Evolutionary conservation across 2,888 invertebrate genomes (phyloP).

Genomic region (Polymixis flavicincta): DNA sequence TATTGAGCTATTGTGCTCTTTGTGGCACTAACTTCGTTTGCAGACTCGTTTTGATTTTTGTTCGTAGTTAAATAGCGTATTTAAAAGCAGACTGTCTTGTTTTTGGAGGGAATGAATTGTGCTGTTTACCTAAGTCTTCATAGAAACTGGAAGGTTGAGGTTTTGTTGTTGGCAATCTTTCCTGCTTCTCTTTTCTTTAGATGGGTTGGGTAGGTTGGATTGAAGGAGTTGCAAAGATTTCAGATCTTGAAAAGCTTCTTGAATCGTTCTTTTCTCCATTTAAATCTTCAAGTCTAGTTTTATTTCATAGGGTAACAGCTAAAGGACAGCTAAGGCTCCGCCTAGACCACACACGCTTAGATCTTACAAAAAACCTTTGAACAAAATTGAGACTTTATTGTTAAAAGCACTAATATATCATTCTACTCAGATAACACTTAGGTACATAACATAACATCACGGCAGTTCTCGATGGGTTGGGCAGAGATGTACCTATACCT

Average conservation of each 20-base stretch:
- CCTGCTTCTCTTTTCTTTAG: neutral
- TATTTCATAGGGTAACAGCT: neutral
- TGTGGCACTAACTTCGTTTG: constrained; percentile 51
- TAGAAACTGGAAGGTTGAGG: neutral
- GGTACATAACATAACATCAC: neutral
- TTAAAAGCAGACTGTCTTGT: neutral
- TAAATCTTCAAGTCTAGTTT: neutral
- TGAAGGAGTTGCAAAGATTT: neutral
- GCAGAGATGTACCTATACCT: neutral
- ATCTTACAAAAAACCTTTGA: neutral
- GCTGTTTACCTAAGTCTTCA: neutral
- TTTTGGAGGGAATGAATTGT: neutral
- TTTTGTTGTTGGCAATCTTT: too few species aligned
- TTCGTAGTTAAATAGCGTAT: neutral
- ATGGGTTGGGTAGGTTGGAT: neutral
- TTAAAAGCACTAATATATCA: neutral
- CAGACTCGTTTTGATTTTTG: constrained; percentile 35
- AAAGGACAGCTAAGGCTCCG: too few species aligned
- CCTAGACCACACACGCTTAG: neutral
- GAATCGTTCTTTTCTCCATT: neutral
- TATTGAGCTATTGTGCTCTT: constrained; percentile 44
- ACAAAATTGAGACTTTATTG: neutral
- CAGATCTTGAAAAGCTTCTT: too few species aligned
- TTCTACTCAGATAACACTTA: too few species aligned
- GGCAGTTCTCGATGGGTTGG: neutral